A percentile compares a stretch with the other conserved stretches of the same genome.
phyloP scores from a whole-genome alignment of 2,113 vertebrate genomes.

The Naja naja region DNA sequence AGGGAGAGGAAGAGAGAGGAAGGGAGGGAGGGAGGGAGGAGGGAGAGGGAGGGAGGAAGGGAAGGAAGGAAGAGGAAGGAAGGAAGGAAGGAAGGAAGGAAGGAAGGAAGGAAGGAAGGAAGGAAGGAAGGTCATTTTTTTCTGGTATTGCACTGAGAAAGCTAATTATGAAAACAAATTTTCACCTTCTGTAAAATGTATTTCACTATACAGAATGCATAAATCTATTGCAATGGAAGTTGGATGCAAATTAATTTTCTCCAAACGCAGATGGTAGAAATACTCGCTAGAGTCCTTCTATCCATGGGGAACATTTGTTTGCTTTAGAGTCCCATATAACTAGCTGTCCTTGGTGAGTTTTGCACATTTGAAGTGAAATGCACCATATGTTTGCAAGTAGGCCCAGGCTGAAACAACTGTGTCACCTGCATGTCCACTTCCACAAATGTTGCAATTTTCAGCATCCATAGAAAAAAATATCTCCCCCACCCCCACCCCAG shows the following conservation, averaged over 20 bases:
- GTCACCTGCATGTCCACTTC: background rate
- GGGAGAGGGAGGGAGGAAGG: background rate
- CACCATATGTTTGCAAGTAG: background rate
- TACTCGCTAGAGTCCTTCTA: background rate
- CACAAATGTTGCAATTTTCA: background rate
- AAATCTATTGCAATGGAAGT: background rate
- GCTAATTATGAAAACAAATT: constrained; percentile 27
- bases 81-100: background rate
- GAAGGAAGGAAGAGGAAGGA: constrained; percentile 6
- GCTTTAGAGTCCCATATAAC: background rate
- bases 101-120: background rate
- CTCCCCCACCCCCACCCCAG: background rate
- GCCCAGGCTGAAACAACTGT: background rate
- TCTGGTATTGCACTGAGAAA: background rate
- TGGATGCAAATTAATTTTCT: constrained; percentile 5
- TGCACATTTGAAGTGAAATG: background rate
- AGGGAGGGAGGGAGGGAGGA: background rate
- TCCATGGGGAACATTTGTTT: background rate
- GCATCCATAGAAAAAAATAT: background rate
- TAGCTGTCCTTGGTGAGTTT: background rate
- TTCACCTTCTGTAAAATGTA: background rate
- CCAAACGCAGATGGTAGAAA: background rate
- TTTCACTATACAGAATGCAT: background rate
- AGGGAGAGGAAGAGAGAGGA: accelerated
- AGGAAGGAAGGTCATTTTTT: constrained; percentile 9